Evolutionary conservation across 2,797 vertebrate species (phyloP).

Genomic region (Alosa sapidissima): DNA sequence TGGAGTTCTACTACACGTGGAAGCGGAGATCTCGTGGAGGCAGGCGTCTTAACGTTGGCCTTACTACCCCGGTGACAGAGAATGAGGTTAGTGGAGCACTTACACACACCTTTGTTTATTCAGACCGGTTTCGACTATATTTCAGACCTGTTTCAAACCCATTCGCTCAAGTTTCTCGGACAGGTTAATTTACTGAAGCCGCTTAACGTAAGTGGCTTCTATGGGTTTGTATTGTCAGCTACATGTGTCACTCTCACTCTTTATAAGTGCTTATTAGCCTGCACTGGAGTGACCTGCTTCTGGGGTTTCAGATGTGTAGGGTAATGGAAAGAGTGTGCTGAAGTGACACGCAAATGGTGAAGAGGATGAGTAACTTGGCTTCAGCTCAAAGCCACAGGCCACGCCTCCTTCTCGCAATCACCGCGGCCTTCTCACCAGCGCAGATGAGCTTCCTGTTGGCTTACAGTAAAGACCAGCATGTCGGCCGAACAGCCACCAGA

Average conservation of each 20-base stretch:
- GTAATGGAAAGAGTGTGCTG: not conserved
- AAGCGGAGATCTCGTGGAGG: constrained; percentile 80
- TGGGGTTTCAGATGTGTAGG: not conserved
- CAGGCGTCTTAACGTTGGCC: constrained; percentile 64
- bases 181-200: too few relatives aligned
- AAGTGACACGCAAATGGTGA: not conserved
- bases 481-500: not conserved
- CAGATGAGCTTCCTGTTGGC: constrained; percentile 9
- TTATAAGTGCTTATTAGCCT: not conserved
- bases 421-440: not conserved
- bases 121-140: not conserved
- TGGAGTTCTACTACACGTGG: constrained; percentile 88
- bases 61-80: constrained; percentile 31
- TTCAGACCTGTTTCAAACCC: not conserved
- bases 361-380: not conserved
- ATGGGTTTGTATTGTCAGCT: not conserved
- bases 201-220: not conserved
- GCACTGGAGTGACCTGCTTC: not conserved
- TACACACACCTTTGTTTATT: not conserved
- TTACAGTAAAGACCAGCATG: not conserved
- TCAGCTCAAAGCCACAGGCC: not conserved
- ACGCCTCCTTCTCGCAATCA: not conserved
- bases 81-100: constrained; percentile 34
- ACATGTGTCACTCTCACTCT: not conserved
- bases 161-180: too few relatives aligned